Percentiles rank a stretch among this genome's conserved stretches.
phyloP scores from a whole-genome alignment of 1,140 invertebrate genomes.

The Hyphantria cunea region DNA sequence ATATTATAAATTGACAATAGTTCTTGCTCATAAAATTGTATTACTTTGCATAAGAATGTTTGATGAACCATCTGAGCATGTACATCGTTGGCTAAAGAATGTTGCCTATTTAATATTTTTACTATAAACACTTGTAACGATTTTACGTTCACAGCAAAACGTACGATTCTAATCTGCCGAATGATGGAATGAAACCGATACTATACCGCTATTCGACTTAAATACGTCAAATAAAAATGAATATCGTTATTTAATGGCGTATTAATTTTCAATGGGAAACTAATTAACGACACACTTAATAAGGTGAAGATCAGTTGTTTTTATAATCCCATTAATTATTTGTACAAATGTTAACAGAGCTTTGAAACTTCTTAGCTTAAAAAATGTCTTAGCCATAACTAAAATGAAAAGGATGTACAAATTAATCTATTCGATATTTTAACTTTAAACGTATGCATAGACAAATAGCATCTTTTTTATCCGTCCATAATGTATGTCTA shows the following conservation, averaged over 20 bases:
- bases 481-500: not conserved
- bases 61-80: constrained; percentile 49
- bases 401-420: too few species aligned
- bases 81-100: constrained; percentile 54
- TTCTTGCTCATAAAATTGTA: constrained; percentile 52
- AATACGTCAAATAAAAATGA: constrained; percentile 61
- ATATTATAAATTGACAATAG: constrained; percentile 48
- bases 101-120: constrained; percentile 63
- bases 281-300: constrained; percentile 37
- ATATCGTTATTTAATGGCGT: constrained; percentile 47
- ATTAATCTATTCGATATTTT: too few species aligned
- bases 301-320: constrained; percentile 24
- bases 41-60: constrained; percentile 56
- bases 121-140: constrained; percentile 42
- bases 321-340: not conserved
- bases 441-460: too few species aligned
- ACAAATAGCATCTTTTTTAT: too few species aligned
- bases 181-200: constrained; percentile 53
- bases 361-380: too few species aligned
- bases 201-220: constrained; percentile 58
- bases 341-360: not conserved
- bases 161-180: constrained; percentile 53
- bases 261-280: constrained; percentile 36
- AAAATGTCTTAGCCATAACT: not conserved
- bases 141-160: constrained; percentile 43